phyloP scores from a whole-genome alignment of 2,888 invertebrate genomes.

The Hyposoter didymator region DNA sequence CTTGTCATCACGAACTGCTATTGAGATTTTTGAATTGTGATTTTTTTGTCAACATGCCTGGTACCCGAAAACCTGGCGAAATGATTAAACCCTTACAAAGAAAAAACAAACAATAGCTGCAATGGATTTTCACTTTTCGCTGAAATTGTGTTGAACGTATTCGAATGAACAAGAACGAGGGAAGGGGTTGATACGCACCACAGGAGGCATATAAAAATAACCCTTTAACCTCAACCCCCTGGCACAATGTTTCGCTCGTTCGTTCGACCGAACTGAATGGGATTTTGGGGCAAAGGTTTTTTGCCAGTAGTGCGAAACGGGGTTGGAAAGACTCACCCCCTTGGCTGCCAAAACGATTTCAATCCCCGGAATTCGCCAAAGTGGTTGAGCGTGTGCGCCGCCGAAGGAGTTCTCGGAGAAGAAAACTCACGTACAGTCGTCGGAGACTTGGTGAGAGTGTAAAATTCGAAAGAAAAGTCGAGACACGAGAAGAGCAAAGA shows the following conservation, averaged over 20 bases:
- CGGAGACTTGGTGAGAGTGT: neutral
- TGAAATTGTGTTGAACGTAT: conserved; percentile 15
- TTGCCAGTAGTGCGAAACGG: conserved; percentile 49
- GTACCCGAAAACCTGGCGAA: neutral
- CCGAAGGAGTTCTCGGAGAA: conserved; percentile 32
- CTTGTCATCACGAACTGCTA: neutral
- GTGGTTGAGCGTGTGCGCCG: conserved; percentile 59
- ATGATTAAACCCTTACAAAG: neutral
- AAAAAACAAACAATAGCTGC: conserved; percentile 25
- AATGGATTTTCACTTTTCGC: conserved; percentile 55
- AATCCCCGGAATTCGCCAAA: conserved; percentile 65
- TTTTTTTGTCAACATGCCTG: neutral
- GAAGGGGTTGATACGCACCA: conserved; percentile 36
- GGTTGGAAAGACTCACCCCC: conserved; percentile 48
- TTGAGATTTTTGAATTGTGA: too few species aligned
- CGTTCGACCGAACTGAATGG: conserved; percentile 55
- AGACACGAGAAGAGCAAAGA: conserved; percentile 10
- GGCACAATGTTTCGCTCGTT: conserved; percentile 30
- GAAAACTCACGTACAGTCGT: conserved; percentile 13
- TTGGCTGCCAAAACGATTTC: conserved; percentile 61
- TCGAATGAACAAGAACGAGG: conserved; percentile 16
- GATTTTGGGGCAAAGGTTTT: conserved; percentile 26
- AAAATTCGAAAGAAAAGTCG: conserved; percentile 23
- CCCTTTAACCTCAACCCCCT: conserved; percentile 39
- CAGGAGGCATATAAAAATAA: conserved; percentile 49